phyloP scores from a whole-genome alignment of 2,888 invertebrate genomes.

The Athalia circularis region DNA sequence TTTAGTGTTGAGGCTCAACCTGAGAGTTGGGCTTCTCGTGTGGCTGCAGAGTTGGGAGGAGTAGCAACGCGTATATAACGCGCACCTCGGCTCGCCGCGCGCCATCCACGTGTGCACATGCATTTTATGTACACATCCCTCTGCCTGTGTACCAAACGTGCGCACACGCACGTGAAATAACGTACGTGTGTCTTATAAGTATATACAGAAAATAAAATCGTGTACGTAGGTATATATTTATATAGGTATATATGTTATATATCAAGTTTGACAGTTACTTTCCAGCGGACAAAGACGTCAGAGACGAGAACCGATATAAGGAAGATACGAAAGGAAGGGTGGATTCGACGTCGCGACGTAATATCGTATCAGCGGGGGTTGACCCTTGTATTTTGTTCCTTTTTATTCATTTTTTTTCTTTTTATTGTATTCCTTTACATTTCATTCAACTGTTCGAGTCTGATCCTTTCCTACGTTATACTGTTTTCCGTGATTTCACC shows the following conservation, averaged over 20 bases:
- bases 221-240: neutral
- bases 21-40: slow-evolving; percentile 11
- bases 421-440: neutral
- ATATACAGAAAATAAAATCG: neutral
- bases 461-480: neutral
- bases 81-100: slow-evolving; percentile 26
- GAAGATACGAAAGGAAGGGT: neutral
- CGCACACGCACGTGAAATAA: neutral
- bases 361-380: slow-evolving; percentile 28
- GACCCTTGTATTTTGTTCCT: neutral
- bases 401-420: slow-evolving; percentile 7
- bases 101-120: slow-evolving; percentile 3
- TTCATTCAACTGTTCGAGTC: too few relatives aligned
- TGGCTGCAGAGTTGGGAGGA: slow-evolving; percentile 53
- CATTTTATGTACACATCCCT: neutral
- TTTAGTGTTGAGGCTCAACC: slow-evolving; percentile 59
- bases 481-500: slow-evolving; percentile 6
- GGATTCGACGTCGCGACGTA: neutral
- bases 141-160: neutral
- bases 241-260: slow-evolving; percentile 7
- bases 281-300: slow-evolving; percentile 58
- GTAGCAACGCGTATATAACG: slow-evolving; percentile 46
- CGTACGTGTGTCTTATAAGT: neutral
- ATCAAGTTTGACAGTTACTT: slow-evolving; percentile 55
- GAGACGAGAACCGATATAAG: neutral